Evolutionary conservation across 2,113 vertebrate species (phyloP), one percentile per base, ranked within the genome.

Genomic region (Tetraodon nigroviridis): DNA sequence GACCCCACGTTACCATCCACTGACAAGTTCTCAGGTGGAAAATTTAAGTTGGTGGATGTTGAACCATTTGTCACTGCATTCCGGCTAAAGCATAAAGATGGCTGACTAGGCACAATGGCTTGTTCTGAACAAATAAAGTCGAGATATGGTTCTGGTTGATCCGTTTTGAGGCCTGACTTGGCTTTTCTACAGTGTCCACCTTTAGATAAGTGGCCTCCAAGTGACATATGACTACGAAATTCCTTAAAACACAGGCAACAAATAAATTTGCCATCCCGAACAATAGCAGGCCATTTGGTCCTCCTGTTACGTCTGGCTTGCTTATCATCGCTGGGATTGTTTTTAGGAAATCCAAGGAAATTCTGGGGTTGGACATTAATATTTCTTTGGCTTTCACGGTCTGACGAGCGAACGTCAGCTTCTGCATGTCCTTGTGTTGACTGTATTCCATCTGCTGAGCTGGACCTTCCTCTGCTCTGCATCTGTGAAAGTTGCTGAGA

Each of bases 151-250:
- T 90, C 79, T 4, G 95, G 92, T 65, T 92, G 85, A 66, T 94
- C 92, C 56, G 90, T 53, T 70, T 90, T 90, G 67, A 93, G 86
- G 70, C 93, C 93, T 2, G 92, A 86, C 69, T 92, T 93, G 53
- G 93, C 91, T 18, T 93, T 91, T 79, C 95, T 98, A 81, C 96
- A 99, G 2, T 87, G 85, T 50, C 91, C 80, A 21, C 95, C 89
- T 78, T 96, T 98, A 17, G 96, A 99, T 61, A 99, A 91, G 81
- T 98, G 96, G 55, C 96, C 96, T 57, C 96, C 96, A 4, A 99
- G 91, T 37, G 96, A 99, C 79, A 94, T 93, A 18, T 95, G 93
- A 82, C 94, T 96, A 50, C 88, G 81, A 80, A 99, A 99, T 67
- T 91, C 89, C 82, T 95, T 90, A 63, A 91, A 98, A 88, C 96